These are phyloP conservation scores for Triops longicaudatus DNA, from an alignment of 1,140 invertebrate genomes.

Conservation along the genomic window DNA sequence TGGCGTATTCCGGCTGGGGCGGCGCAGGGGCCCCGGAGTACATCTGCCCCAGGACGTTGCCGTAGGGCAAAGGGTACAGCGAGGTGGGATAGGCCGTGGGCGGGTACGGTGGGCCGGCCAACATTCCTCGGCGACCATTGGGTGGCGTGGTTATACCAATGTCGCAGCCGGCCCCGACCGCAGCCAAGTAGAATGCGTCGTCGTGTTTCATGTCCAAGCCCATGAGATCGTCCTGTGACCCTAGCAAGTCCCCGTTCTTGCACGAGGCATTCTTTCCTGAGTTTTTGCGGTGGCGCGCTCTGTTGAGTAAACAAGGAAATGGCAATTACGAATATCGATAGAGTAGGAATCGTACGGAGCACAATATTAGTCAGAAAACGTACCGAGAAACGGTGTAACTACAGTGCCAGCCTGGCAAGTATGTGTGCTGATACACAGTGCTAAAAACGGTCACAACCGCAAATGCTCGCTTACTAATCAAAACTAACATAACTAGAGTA, in stretches of 20 bases:
- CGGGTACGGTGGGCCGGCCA: conserved; percentile 17
- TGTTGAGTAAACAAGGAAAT: neutral
- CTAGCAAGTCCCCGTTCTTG: conserved; percentile 22
- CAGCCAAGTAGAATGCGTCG: neutral
- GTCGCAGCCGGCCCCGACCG: neutral
- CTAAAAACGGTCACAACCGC: too few species aligned
- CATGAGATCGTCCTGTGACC: conserved; percentile 26
- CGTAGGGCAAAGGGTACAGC: neutral
- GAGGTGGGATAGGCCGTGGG: conserved; percentile 21
- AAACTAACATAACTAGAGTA: too few species aligned
- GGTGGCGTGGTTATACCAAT: neutral
- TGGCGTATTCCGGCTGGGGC: conserved; percentile 34
- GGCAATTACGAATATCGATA: too few species aligned
- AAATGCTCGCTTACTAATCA: too few species aligned
- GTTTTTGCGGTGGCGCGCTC: conserved; percentile 25
- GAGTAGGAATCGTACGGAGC: too few species aligned
- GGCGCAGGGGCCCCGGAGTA: conserved; percentile 29
- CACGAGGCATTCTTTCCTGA: conserved; percentile 20
- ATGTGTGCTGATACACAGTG: too few species aligned
- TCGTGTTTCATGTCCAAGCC: conserved; percentile 18
- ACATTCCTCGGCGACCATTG: neutral
- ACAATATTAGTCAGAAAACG: too few species aligned
- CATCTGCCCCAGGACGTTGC: neutral
- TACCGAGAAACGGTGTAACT: too few species aligned
- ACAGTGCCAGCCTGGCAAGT: too few species aligned